These are phyloP conservation scores for Tetragnatha montana DNA, from an alignment of 2,888 invertebrate genomes.

Conservation along the genomic window DNA sequence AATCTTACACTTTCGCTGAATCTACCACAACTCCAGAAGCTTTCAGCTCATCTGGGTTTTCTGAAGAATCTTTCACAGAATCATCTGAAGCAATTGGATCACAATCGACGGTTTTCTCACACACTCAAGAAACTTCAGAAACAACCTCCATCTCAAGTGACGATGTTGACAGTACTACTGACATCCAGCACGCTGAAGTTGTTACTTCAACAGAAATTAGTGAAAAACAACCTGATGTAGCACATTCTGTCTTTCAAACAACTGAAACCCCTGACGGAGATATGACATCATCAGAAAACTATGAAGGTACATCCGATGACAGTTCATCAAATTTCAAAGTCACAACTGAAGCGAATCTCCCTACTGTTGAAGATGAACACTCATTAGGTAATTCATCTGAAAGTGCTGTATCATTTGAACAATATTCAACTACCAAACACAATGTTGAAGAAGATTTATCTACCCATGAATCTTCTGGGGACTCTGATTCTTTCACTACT, in stretches of 20 bases:
- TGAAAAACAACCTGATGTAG: not conserved
- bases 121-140: not conserved
- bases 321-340: not conserved
- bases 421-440: not conserved
- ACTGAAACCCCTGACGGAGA: conserved; percentile 10
- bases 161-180: not conserved
- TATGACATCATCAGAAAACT: not conserved
- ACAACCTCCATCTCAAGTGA: not conserved
- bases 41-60: not conserved
- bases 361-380: not conserved
- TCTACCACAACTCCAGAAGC: not conserved
- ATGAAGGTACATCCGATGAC: not conserved
- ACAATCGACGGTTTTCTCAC: not conserved
- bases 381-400: not conserved
- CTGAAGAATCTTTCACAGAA: not conserved
- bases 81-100: not conserved
- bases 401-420: not conserved
- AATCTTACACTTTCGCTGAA: not conserved
- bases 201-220: not conserved
- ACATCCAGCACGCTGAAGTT: not conserved
- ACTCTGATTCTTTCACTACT: not conserved
- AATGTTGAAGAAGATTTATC: not conserved
- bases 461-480: not conserved
- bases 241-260: not conserved
- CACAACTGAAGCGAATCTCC: not conserved